Percentiles rank a stretch among this genome's conserved stretches.
phyloP scores from a whole-genome alignment of 2,797 vertebrate species.

The Mus minutoides region DNA sequence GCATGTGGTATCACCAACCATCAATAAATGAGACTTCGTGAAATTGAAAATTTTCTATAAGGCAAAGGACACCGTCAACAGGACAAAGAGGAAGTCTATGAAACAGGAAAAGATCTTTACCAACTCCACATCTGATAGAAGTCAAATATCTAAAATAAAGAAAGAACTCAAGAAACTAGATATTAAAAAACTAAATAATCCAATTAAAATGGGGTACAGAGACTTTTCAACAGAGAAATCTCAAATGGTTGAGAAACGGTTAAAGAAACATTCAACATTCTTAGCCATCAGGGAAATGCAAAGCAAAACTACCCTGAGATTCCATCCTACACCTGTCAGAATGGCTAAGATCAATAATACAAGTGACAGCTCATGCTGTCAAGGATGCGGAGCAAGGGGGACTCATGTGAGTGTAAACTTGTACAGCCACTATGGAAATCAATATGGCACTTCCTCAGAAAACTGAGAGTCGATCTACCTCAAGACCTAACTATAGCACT shows the following conservation, averaged over 20 bases:
- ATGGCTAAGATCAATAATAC: not conserved
- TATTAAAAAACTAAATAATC: not conserved
- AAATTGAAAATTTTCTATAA: not conserved
- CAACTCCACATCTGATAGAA: not conserved
- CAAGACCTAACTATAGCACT: not conserved
- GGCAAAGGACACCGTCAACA: not conserved
- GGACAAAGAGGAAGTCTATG: not conserved
- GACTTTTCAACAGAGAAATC: not conserved
- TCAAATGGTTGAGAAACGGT: not conserved
- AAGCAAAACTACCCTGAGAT: not conserved
- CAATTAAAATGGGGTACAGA: not conserved
- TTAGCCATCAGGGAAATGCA: not conserved
- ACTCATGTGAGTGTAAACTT: not conserved
- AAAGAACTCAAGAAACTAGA: not conserved
- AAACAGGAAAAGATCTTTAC: not conserved
- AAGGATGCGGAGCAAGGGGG: not conserved
- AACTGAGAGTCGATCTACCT: not conserved
- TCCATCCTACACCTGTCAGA: not conserved
- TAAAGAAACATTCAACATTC: not conserved
- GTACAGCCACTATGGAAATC: not conserved
- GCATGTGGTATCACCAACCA: not conserved
- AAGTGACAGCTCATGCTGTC: not conserved
- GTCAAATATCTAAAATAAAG: not conserved
- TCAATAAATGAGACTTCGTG: not conserved
- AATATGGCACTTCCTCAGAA: not conserved